phyloP scores from a whole-genome alignment of 2,888 invertebrate genomes.

The Keiferia lycopersicella region DNA sequence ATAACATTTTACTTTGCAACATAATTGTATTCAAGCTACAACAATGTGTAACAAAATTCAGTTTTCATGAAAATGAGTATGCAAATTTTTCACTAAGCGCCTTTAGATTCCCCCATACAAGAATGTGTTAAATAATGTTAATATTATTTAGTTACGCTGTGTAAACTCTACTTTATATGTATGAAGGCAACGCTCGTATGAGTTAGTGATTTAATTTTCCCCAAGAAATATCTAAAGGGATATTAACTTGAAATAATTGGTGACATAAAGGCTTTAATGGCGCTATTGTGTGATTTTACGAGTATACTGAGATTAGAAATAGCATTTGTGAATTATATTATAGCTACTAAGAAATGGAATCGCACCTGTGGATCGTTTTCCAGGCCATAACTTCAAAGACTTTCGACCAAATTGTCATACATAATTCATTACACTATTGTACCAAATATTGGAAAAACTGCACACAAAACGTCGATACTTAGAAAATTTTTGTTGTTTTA shows the following conservation, averaged over 20 bases:
- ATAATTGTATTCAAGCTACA: neutral
- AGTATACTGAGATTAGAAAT: slow-evolving; percentile 2
- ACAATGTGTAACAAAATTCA: neutral
- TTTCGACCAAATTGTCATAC: neutral
- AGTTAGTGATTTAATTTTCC: slow-evolving; percentile 26
- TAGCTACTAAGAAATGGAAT: too few relatives aligned
- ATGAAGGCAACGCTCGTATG: neutral
- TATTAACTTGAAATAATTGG: slow-evolving; percentile 22
- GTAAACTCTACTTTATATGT: slow-evolving; percentile 12
- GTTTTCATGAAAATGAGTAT: slow-evolving; percentile 2
- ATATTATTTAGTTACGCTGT: slow-evolving; percentile 17
- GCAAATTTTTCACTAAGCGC: slow-evolving; percentile 10
- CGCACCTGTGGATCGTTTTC: too few relatives aligned
- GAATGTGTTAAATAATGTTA: slow-evolving; percentile 7
- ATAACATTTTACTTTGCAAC: neutral
- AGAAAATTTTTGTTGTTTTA: too few relatives aligned
- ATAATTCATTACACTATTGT: too few relatives aligned
- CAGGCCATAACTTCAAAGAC: too few relatives aligned
- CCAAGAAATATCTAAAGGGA: slow-evolving; percentile 17
- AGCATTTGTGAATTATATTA: neutral
- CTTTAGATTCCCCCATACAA: neutral
- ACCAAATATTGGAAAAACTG: too few relatives aligned
- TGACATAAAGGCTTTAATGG: neutral
- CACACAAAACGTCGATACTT: too few relatives aligned
- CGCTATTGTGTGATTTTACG: slow-evolving; percentile 3